phyloP scores from a whole-genome alignment of 2,888 invertebrate genomes.

The Cheilosia grossa region DNA sequence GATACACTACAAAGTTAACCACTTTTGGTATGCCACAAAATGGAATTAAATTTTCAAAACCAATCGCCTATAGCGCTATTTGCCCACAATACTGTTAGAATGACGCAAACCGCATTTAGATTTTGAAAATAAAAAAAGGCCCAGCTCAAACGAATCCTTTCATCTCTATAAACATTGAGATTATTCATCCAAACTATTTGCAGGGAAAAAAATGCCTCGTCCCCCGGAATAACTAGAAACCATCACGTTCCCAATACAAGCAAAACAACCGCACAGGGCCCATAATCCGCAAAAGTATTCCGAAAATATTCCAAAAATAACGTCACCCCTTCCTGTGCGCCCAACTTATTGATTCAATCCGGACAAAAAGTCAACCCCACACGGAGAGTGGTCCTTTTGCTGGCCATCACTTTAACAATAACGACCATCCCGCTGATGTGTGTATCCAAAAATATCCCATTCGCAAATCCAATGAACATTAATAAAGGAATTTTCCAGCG shows the following conservation, averaged over 20 bases:
- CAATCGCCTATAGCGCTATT: constrained; percentile 8
- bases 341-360: constrained; percentile 48
- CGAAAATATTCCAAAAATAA: constrained; percentile 27
- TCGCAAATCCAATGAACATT: constrained; percentile 48
- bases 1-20: too few species aligned
- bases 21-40: background rate
- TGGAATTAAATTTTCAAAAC: background rate
- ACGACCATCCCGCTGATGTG: background rate
- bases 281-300: constrained; percentile 28
- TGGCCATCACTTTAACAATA: constrained; percentile 33
- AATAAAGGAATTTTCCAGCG: constrained; percentile 40
- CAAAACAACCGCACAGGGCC: constrained; percentile 13
- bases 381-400: background rate
- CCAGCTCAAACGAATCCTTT: constrained; percentile 4
- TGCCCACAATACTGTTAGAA: constrained; percentile 17
- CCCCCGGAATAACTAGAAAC: background rate
- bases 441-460: constrained; percentile 49
- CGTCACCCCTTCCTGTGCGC: background rate
- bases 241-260: background rate
- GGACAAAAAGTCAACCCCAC: constrained; percentile 19
- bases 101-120: constrained; percentile 41
- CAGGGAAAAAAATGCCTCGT: background rate
- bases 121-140: constrained; percentile 20
- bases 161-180: constrained; percentile 5
- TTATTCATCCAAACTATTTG: constrained; percentile 12